A percentile compares a stretch with the other conserved stretches of the same genome.
These are phyloP conservation scores for Heliconius nattereri DNA, from an alignment of 1,140 invertebrate species.

Conservation along the genomic window DNA sequence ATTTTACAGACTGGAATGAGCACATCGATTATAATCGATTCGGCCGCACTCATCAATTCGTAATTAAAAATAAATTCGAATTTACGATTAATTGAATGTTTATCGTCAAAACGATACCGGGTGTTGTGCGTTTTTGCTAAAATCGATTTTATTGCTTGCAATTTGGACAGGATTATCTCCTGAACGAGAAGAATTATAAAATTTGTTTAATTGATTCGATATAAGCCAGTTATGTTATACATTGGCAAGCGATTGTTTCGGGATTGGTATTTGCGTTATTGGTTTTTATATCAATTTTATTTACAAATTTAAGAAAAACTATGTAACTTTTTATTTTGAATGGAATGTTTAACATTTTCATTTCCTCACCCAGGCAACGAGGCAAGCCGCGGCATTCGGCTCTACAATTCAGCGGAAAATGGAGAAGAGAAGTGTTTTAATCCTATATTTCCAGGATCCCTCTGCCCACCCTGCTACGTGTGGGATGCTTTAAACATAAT, in stretches of 20 bases:
- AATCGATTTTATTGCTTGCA: constrained; percentile 1
- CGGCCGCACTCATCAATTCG: constrained; percentile 16
- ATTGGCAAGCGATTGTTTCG: neutral
- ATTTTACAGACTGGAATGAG: neutral
- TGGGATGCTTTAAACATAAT: neutral
- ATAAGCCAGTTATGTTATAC: constrained; percentile 1
- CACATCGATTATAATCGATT: constrained; percentile 13
- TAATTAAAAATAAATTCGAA: constrained; percentile 15
- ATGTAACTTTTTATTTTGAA: no score
- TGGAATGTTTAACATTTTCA: neutral
- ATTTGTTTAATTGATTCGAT: constrained; percentile 1
- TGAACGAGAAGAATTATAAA: neutral
- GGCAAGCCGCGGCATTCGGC: neutral
- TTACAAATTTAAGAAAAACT: no score
- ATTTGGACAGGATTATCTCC: neutral
- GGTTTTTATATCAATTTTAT: no score
- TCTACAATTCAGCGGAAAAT: neutral
- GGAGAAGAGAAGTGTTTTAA: neutral
- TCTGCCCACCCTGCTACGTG: neutral
- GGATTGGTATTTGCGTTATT: neutral
- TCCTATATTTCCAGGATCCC: neutral
- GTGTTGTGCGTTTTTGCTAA: neutral
- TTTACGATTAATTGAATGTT: constrained; percentile 17
- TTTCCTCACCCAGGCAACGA: neutral
- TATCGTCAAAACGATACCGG: neutral